These are phyloP conservation scores for Oreochromis tanganicae DNA, from an alignment of 2,113 vertebrate genomes.

Conservation along the genomic window DNA sequence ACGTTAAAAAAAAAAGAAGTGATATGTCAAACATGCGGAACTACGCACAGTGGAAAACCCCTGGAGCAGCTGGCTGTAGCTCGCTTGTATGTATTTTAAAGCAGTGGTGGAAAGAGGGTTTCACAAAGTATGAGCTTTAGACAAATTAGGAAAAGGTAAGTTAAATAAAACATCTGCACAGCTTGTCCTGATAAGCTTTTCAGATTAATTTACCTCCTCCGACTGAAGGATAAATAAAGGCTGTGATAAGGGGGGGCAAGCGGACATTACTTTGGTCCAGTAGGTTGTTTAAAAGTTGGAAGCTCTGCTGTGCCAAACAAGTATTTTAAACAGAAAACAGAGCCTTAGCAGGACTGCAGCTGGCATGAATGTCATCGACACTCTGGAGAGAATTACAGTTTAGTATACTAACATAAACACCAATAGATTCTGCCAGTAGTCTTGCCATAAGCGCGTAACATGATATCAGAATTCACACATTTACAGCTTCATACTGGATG, in stretches of 20 bases:
- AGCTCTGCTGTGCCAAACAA: background rate
- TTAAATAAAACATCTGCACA: background rate
- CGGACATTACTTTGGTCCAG: background rate
- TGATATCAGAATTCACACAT: background rate
- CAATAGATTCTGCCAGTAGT: background rate
- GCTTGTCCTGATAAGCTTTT: background rate
- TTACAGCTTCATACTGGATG: background rate
- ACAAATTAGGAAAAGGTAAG: background rate
- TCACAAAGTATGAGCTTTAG: background rate
- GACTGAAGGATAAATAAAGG: background rate
- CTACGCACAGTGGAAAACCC: background rate
- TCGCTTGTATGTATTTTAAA: background rate
- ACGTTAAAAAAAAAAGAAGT: background rate
- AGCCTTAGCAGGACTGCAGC: background rate
- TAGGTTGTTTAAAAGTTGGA: background rate
- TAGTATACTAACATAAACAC: background rate
- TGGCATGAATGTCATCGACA: conserved; percentile 20
- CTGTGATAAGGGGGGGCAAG: background rate
- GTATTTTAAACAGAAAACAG: background rate
- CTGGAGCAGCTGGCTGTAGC: background rate
- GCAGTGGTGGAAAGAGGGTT: background rate
- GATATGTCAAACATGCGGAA: background rate
- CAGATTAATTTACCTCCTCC: background rate
- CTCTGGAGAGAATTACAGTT: conserved; percentile 1
- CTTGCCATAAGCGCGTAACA: background rate